These are phyloP conservation scores for Selenia dentaria DNA, from an alignment of 2,888 invertebrate species.

Conservation along the genomic window DNA sequence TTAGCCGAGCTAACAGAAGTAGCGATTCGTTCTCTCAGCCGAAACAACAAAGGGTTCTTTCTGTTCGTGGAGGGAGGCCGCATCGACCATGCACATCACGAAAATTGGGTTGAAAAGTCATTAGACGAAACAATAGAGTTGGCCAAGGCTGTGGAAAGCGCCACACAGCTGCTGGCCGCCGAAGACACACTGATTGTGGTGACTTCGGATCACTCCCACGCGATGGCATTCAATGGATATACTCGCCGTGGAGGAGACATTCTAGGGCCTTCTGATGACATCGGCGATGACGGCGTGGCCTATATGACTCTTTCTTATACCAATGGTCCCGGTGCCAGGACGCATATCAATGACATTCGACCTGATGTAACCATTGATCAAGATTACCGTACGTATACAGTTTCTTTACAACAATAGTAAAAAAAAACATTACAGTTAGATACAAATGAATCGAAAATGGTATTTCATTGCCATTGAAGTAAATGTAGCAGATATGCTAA, in stretches of 20 bases:
- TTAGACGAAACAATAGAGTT: not conserved
- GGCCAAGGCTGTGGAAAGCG: not conserved
- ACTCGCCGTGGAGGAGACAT: not conserved
- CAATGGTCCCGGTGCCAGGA: not conserved
- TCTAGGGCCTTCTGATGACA: not conserved
- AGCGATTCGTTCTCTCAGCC: not conserved
- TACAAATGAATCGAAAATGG: too few species aligned
- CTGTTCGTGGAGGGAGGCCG: not conserved
- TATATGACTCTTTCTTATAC: not conserved
- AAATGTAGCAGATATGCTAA: too few species aligned
- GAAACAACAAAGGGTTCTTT: not conserved
- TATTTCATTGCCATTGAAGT: too few species aligned
- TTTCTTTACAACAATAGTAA: too few species aligned
- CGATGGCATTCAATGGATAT: not conserved
- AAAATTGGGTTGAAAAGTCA: not conserved
- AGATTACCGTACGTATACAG: not conserved
- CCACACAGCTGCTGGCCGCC: not conserved
- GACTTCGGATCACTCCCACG: not conserved
- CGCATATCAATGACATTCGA: not conserved
- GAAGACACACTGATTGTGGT: not conserved
- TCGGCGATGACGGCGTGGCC: not conserved
- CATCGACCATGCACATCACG: not conserved
- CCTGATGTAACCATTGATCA: not conserved
- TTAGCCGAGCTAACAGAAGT: not conserved
- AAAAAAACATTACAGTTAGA: too few species aligned